phyloP scores from a whole-genome alignment of 2,888 invertebrate genomes.

The Pristionchus entomophagus region DNA sequence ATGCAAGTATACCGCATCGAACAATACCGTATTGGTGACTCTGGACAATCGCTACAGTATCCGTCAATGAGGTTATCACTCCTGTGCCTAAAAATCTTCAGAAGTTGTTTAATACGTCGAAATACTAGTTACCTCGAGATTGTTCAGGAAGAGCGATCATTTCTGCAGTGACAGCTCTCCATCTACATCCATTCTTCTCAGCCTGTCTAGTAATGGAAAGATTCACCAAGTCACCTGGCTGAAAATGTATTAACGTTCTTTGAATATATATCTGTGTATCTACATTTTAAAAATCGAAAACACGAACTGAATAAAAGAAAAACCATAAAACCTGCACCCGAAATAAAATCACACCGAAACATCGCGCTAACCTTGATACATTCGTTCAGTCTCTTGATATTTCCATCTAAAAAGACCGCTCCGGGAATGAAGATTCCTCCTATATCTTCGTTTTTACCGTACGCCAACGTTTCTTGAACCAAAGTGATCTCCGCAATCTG shows the following conservation, averaged over 20 bases:
- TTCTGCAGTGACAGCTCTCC: constrained; percentile 32
- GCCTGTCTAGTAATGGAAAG: constrained; percentile 11
- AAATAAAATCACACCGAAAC: no score
- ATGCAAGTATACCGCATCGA: constrained; percentile 33
- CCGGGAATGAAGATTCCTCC: constrained; percentile 39
- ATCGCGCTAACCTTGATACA: neutral
- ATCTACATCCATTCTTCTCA: constrained; percentile 36
- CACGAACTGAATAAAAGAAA: neutral
- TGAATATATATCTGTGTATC: no score
- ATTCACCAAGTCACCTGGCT: neutral
- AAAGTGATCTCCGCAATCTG: constrained; percentile 19
- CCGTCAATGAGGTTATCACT: neutral
- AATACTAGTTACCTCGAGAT: neutral
- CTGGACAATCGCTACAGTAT: constrained; percentile 11
- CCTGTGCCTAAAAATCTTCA: neutral
- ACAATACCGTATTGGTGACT: neutral
- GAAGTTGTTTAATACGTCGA: neutral
- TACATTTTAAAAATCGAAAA: no score
- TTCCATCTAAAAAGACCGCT: neutral
- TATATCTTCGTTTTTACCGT: neutral
- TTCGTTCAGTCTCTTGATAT: neutral
- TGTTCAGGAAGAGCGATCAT: neutral
- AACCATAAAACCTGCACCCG: no score
- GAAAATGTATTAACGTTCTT: neutral
- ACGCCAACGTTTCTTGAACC: constrained; percentile 36